Evolutionary conservation across 1,140 invertebrate species (phyloP), one percentile per base, ranked within the genome.

Genomic region (Meloidogyne hapla): DNA sequence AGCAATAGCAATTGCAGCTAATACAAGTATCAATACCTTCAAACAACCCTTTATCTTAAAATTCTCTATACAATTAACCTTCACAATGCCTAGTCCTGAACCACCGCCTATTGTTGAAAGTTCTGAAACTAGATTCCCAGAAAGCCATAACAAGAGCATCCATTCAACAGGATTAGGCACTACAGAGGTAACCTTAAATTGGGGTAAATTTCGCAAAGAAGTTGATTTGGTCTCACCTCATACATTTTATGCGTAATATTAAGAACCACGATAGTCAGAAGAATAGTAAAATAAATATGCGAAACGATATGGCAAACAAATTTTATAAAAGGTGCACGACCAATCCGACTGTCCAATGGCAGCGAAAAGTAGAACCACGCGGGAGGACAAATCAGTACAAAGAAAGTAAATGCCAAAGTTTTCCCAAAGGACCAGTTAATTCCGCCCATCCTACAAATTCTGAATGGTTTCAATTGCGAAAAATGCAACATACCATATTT

Each of bases 331-430:
- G 18, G 28, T 25, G 15, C 28, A 40, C 21, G 13, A 25, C 95
- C 93, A 88, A 95, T 97, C 88, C 93, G 93, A 89, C 96, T 94
- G 25, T 94, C 94, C 79, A 98, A 89, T 13, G 96, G 96, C 81
- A 98, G 91, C 45, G 95, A 97, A 88, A 98, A 96, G 13, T 93
- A 91, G 70, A 99, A 90, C 96, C 96, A 99, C 1, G 98, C 91
- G 12, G 95, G 93, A 33, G 96, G 96, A 85, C 94, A 93, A 26
- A 96, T 89, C 78, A 99, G 91, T 85, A 98, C 96, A 25, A 91
- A 91, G 73, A 99, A 90, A 69, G 96, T 90, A 76, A 99, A 91
- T 69, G 96, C 90, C 83, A 97, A 90, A 75, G 94, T 94, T 88
- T 95, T 94, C 92, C 95, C 96, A 48, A 92, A 93, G 67, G 93